Evolutionary conservation across 2,888 invertebrate species (phyloP), one percentile per base, ranked within the genome.

Genomic region (Molorchus minor): DNA sequence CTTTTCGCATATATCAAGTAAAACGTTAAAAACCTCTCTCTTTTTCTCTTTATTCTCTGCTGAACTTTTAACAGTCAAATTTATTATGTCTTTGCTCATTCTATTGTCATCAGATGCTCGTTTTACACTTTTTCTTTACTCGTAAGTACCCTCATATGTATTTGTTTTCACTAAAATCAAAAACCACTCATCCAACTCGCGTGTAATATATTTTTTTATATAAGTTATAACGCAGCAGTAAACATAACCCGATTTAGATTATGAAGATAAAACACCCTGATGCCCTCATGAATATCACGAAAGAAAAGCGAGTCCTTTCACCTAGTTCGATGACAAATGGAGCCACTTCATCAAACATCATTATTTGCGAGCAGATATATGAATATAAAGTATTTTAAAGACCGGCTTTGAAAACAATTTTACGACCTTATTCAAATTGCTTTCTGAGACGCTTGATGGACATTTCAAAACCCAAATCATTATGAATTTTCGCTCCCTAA

Each of bases 311-410:
- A 41, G 58, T 58, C 56, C 66, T 72, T 70, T 73, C 72, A 74
- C 71, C 73, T 74, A 73, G 68, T 72, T 71, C 56, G 70, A 70
- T 75, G 73, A 75, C 70, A 74, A 74, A 75, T 72, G 74, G 72
- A 71, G 68, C 69, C 65, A 73, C 71, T 72, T 71, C 68, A 74
- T 74, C 72, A 72, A 71, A 71, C 67, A 67, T 72, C 73, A 72
- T 74, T 71, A 71, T 73, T 67, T 66, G 67, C 66, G 67, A 67
- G 69, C 59, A 71, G 67, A 71, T 62, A 56, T 65, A 72, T 69
- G 71, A 71, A 71, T 72, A 74, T 69, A 70, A 69, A 74, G 68
- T 64, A 62, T 65, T 63, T 64, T 7, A 47, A 64, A 41, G 67
- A 71, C 68, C 70, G 63, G 70, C 67, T 70, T 62, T 61, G 56